Conservation (phyloP, 1,140 invertebrate species). For the Drosophila sp. region DNA sequence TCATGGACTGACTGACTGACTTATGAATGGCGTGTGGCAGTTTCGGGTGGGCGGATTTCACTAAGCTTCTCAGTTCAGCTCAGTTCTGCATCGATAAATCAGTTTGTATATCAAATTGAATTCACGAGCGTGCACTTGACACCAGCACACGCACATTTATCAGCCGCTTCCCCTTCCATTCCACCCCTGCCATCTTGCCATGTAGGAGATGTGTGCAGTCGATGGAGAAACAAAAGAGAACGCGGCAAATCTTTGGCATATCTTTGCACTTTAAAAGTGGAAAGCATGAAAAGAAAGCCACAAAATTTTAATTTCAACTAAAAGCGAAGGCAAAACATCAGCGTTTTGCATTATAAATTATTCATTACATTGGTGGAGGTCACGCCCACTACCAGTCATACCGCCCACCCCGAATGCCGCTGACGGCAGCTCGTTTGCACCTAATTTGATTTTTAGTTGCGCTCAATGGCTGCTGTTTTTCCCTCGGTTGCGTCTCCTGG, state of each 20-base stretch:
- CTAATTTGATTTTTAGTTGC: constrained; percentile 83
- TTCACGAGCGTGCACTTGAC: constrained; percentile 81
- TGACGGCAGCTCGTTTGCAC: constrained; percentile 79
- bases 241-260: constrained; percentile 11
- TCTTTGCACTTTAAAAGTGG: constrained; percentile 49
- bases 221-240: constrained; percentile 2
- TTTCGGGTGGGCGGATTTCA: constrained; percentile 13
- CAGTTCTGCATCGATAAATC: constrained; percentile 71
- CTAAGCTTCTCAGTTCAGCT: constrained; percentile 2
- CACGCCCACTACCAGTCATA: constrained; percentile 50
- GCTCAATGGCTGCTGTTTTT: constrained; percentile 53
- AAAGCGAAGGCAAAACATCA: constrained; percentile 60
- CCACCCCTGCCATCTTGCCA: neutral
- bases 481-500: constrained; percentile 5
- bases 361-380: constrained; percentile 73
- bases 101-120: constrained; percentile 83
- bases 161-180: constrained; percentile 35
- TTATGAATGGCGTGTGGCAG: constrained; percentile 75
- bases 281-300: constrained; percentile 48
- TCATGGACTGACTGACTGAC: constrained; percentile 71
- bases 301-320: constrained; percentile 80
- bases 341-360: constrained; percentile 76
- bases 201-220: neutral
- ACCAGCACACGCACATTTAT: constrained; percentile 78
- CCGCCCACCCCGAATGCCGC: constrained; percentile 29